These are phyloP conservation scores for Oxygymnocypris stewartii DNA, from an alignment of 2,113 vertebrate species.

Conservation along the genomic window DNA sequence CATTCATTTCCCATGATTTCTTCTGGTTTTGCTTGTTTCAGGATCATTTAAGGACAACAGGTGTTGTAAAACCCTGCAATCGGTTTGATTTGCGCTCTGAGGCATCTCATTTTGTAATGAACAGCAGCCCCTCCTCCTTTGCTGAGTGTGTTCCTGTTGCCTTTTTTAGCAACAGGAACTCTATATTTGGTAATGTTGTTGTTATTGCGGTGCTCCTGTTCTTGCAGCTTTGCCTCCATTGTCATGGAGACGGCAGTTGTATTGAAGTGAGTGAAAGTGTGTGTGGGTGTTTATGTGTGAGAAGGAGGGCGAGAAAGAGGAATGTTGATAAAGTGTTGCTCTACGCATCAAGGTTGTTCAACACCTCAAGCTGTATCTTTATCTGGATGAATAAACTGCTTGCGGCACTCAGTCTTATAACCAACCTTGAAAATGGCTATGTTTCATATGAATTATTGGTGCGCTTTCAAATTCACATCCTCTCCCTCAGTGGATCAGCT, in stretches of 20 bases:
- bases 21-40: neutral
- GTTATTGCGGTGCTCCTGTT: constrained; percentile 43
- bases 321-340: constrained; percentile 18
- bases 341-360: constrained; percentile 10
- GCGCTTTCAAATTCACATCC: neutral
- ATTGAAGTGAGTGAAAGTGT: constrained; percentile 36
- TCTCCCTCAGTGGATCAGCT: neutral
- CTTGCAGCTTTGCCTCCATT: constrained; percentile 43
- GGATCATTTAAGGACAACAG: neutral
- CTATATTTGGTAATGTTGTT: constrained; percentile 50
- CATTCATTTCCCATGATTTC: neutral
- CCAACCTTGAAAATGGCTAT: no score
- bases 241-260: constrained; percentile 47
- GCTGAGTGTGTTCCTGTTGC: constrained; percentile 16
- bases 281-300: constrained; percentile 1
- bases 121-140: neutral
- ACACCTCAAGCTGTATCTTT: constrained; percentile 13
- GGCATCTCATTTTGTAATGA: constrained; percentile 14
- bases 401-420: neutral
- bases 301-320: neutral
- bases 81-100: neutral
- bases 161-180: constrained; percentile 41
- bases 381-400: constrained; percentile 12
- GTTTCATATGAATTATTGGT: neutral
- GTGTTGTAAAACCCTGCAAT: neutral